These are phyloP conservation scores for Herminia tarsipennalis DNA, from an alignment of 2,888 invertebrate species.

Conservation along the genomic window DNA sequence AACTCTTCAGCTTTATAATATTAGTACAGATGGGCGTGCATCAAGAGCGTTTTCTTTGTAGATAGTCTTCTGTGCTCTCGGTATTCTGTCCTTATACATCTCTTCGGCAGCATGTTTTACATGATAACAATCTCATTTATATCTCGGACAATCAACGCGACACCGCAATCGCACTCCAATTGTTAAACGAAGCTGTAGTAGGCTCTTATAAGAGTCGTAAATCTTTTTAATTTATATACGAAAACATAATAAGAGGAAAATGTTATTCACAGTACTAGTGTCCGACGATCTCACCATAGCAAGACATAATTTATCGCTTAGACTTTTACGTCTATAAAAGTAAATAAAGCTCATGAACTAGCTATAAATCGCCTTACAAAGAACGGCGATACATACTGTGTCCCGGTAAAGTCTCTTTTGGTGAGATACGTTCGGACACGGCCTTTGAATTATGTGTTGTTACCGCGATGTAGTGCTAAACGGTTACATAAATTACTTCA, in stretches of 20 bases:
- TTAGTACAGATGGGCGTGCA: too few relatives aligned
- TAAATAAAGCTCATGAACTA: slow-evolving; percentile 83
- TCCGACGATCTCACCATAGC: slow-evolving; percentile 65
- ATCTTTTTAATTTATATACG: slow-evolving; percentile 82
- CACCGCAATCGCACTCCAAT: slow-evolving; percentile 55
- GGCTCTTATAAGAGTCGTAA: slow-evolving; percentile 66
- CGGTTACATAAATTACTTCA: slow-evolving; percentile 52
- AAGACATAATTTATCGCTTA: slow-evolving; percentile 74
- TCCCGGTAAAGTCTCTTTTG: slow-evolving; percentile 59
- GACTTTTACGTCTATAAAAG: slow-evolving; percentile 73
- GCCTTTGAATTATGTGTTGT: slow-evolving; percentile 59
- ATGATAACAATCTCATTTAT: slow-evolving; percentile 58
- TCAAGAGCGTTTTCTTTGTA: too few relatives aligned
- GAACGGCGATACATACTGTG: slow-evolving; percentile 65
- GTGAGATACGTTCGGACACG: slow-evolving; percentile 52
- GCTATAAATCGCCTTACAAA: slow-evolving; percentile 78
- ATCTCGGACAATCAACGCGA: slow-evolving; percentile 57
- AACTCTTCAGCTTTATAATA: too few relatives aligned
- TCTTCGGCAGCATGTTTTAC: slow-evolving; percentile 35
- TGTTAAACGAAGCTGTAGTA: slow-evolving; percentile 58
- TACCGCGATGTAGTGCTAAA: slow-evolving; percentile 50
- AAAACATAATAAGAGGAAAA: slow-evolving; percentile 83
- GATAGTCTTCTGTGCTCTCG: too few relatives aligned
- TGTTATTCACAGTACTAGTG: slow-evolving; percentile 72
- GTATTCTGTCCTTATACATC: slow-evolving; percentile 21